A percentile compares a stretch with the other conserved stretches of the same genome.
phyloP scores from a whole-genome alignment of 2,113 vertebrate genomes.

The Oplegnathus fasciatus region DNA sequence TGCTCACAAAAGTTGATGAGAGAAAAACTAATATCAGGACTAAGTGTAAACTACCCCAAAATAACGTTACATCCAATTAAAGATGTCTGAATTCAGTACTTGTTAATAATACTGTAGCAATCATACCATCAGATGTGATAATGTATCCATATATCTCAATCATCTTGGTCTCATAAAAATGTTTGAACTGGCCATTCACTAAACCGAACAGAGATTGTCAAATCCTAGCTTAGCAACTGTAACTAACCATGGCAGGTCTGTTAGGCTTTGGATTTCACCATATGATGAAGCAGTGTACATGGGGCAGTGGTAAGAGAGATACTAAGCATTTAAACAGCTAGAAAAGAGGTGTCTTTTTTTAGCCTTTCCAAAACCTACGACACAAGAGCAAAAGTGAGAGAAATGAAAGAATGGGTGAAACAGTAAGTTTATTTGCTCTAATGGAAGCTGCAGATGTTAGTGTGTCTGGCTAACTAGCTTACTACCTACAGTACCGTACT shows the following conservation, averaged over 20 bases:
- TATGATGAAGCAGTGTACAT: too few species aligned
- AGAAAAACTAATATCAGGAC: not conserved
- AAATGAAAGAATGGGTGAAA: too few species aligned
- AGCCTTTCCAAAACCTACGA: not conserved
- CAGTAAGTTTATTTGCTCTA: too few species aligned
- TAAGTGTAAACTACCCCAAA: not conserved
- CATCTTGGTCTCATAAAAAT: not conserved
- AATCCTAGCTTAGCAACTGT: not conserved
- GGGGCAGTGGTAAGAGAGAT: too few species aligned
- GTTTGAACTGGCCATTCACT: not conserved
- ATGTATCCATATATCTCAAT: not conserved
- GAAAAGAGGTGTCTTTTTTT: too few species aligned
- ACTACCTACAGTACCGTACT: too few species aligned
- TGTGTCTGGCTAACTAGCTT: too few species aligned
- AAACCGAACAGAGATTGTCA: not conserved
- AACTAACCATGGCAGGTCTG: not conserved
- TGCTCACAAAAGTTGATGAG: slow-evolving; percentile 1
- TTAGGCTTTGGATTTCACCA: too few species aligned
- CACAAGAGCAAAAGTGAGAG: too few species aligned
- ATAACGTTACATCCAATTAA: not conserved
- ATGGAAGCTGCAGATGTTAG: too few species aligned
- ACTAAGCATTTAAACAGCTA: too few species aligned
- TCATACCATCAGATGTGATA: not conserved
- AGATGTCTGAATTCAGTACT: not conserved
- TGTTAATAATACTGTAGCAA: not conserved